Conservation (phyloP, 2,113 vertebrate genomes). For the Megaceryle maxima region DNA sequence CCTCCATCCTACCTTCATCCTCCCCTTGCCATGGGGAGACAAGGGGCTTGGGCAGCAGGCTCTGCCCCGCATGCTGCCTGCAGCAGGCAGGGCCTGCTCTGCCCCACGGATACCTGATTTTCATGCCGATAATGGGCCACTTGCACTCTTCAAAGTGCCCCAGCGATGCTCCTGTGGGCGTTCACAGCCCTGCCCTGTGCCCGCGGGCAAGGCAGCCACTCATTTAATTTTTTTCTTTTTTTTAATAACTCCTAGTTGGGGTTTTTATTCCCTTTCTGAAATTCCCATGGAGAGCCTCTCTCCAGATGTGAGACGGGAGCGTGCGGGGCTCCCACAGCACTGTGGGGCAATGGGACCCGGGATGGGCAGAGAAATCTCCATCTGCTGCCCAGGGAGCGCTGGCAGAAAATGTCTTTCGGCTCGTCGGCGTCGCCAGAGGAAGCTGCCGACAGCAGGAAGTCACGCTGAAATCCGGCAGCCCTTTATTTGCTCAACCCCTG, state of each 20-base stretch:
- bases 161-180: slow-evolving; percentile 10
- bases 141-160: background rate
- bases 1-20: accelerated
- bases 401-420: slow-evolving; percentile 44
- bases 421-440: slow-evolving; percentile 27
- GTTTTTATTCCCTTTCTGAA: background rate
- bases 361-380: background rate
- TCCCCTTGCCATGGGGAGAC: accelerated
- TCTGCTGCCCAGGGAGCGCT: background rate
- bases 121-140: background rate
- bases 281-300: slow-evolving; percentile 11
- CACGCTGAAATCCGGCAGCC: slow-evolving; percentile 56
- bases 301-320: background rate
- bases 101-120: background rate
- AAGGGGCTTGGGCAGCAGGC: background rate
- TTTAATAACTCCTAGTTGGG: background rate
- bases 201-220: slow-evolving; percentile 10
- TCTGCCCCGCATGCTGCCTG: background rate
- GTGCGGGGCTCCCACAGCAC: background rate
- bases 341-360: accelerated
- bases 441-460: slow-evolving; percentile 63
- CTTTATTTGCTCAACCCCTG: slow-evolving; percentile 66
- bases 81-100: background rate
- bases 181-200: slow-evolving; percentile 30
- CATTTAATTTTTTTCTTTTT: background rate